phyloP scores from a whole-genome alignment of 2,888 invertebrate genomes.

The Tricholauxania praeusta region DNA sequence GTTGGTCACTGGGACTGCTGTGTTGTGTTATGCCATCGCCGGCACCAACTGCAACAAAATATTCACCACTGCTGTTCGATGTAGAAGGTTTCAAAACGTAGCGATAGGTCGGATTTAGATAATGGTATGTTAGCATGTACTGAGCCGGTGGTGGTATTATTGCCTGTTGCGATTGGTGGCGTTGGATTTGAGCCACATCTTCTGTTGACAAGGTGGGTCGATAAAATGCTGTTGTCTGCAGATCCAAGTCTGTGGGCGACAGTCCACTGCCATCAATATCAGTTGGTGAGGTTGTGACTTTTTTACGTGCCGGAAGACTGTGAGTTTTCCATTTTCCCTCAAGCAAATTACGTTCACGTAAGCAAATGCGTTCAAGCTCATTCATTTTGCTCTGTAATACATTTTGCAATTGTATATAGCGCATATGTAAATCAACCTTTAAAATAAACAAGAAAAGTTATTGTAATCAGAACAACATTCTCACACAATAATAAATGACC shows the following conservation, averaged over 20 bases:
- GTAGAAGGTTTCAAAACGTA: conserved; percentile 78
- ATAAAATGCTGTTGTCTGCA: conserved; percentile 71
- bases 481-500: neutral
- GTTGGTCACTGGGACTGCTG: conserved; percentile 74
- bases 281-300: conserved; percentile 75
- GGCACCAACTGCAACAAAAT: conserved; percentile 79
- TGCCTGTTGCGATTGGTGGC: conserved; percentile 65
- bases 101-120: conserved; percentile 79
- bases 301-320: conserved; percentile 87
- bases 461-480: neutral
- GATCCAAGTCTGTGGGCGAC: conserved; percentile 69
- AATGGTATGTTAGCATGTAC: conserved; percentile 74
- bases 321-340: conserved; percentile 92
- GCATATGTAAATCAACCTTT: conserved; percentile 86
- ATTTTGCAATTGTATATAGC: conserved; percentile 90
- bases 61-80: conserved; percentile 76
- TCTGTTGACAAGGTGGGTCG: conserved; percentile 86
- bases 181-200: conserved; percentile 72
- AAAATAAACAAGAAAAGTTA: neutral
- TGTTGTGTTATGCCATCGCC: conserved; percentile 69
- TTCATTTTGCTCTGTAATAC: conserved; percentile 86
- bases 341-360: conserved; percentile 84
- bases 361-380: conserved; percentile 84
- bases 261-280: conserved; percentile 67
- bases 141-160: conserved; percentile 69